Evolutionary conservation across 2,888 invertebrate species (phyloP).

Genomic region (Yponomeuta plumbellus): DNA sequence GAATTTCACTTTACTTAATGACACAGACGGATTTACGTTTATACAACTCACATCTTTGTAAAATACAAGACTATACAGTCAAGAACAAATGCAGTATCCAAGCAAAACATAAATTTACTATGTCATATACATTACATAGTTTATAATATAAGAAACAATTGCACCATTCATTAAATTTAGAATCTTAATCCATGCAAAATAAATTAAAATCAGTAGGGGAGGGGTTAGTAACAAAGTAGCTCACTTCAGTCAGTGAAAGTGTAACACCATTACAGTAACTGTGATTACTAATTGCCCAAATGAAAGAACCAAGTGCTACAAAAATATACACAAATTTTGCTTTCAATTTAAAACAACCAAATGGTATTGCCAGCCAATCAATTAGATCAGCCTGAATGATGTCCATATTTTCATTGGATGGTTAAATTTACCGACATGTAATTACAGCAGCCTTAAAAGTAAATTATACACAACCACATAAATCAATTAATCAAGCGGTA

Average conservation of each 20-base stretch:
- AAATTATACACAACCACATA: constrained; percentile 13
- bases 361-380: not conserved
- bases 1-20: not conserved
- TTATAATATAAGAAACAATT: no score
- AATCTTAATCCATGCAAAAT: constrained; percentile 6
- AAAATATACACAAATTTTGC: not conserved
- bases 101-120: not conserved
- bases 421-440: not conserved
- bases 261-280: not conserved
- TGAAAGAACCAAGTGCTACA: not conserved
- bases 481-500: constrained; percentile 1
- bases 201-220: constrained; percentile 7
- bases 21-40: not conserved
- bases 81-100: not conserved
- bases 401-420: not conserved
- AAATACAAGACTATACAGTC: no score
- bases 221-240: constrained; percentile 9
- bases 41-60: no score
- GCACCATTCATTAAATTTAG: not conserved
- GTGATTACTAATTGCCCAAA: constrained; percentile 6
- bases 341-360: not conserved
- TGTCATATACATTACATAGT: not conserved
- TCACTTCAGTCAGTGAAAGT: not conserved
- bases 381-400: not conserved
- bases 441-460: not conserved